A percentile compares a stretch with the other conserved stretches of the same genome.
These are phyloP conservation scores for Gadus macrocephalus DNA, from an alignment of 2,113 vertebrate genomes.

Conservation along the genomic window DNA sequence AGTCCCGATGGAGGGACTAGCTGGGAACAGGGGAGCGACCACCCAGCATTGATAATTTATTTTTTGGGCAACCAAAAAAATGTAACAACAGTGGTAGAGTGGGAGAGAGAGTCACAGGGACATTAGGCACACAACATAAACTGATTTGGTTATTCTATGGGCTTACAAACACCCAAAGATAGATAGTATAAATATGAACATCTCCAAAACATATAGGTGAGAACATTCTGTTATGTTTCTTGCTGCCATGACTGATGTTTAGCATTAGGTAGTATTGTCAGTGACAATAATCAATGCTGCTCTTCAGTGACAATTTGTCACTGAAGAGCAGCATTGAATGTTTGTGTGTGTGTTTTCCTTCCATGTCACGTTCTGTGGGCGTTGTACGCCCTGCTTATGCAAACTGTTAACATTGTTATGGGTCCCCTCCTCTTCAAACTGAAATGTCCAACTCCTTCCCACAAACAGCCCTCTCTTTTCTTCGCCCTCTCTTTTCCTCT, in stretches of 20 bases:
- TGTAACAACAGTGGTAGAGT: conserved; percentile 5
- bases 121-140: background rate
- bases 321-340: too few species aligned
- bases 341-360: conserved; percentile 1
- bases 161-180: background rate
- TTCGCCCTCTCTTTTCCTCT: too few species aligned
- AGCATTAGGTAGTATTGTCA: too few species aligned
- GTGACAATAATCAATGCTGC: too few species aligned
- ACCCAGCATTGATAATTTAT: conserved; percentile 23
- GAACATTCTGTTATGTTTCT: too few species aligned
- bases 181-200: too few species aligned
- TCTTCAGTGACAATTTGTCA: too few species aligned
- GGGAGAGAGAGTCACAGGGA: too few species aligned
- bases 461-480: background rate
- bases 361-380: conserved; percentile 35
- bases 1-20: conserved; percentile 1
- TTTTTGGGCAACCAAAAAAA: too few species aligned
- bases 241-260: too few species aligned
- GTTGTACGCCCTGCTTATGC: conserved; percentile 37
- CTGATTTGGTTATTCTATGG: background rate
- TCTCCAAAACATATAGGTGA: too few species aligned
- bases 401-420: conserved; percentile 57
- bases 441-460: conserved; percentile 26
- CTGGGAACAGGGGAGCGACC: conserved; percentile 27
- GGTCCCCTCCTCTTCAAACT: conserved; percentile 60